Evolutionary conservation across 1,140 invertebrate genomes (phyloP).

Genomic region (Chymomyza costata): DNA sequence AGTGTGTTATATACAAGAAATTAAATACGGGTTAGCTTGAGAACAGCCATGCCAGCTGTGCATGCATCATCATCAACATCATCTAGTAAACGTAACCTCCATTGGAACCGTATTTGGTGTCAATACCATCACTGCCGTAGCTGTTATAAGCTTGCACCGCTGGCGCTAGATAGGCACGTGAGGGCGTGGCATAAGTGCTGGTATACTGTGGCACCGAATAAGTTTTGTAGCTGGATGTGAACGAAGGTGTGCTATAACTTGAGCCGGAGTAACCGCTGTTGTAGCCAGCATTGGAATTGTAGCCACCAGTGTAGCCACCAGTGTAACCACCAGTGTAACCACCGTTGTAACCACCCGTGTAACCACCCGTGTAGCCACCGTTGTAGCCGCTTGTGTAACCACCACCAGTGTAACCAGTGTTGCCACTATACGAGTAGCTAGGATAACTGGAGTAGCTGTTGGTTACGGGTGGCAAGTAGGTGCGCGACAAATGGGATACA

Average conservation of each 20-base stretch:
- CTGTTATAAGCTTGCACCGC: constrained; percentile 24
- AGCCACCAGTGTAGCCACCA: constrained; percentile 8
- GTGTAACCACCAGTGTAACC: constrained; percentile 3
- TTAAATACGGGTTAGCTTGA: too few relatives aligned
- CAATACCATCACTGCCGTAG: constrained; percentile 38
- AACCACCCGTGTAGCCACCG: constrained; percentile 9
- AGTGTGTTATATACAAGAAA: constrained; percentile 1
- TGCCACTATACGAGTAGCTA: constrained; percentile 5
- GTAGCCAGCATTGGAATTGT: constrained; percentile 29
- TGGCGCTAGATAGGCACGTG: constrained; percentile 38
- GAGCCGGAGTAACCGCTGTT: constrained; percentile 10
- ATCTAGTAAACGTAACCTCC: constrained; percentile 64
- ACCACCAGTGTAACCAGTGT: background rate
- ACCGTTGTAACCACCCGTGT: constrained; percentile 44
- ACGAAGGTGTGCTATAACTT: constrained; percentile 10
- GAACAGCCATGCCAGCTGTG: background rate
- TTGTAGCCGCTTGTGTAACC: constrained; percentile 6
- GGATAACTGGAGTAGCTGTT: constrained; percentile 38
- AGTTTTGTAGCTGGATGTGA: constrained; percentile 36
- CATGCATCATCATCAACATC: too few relatives aligned
- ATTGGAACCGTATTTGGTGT: constrained; percentile 60
- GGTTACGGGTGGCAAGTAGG: constrained; percentile 50
- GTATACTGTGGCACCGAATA: constrained; percentile 48
- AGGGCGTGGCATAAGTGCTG: constrained; percentile 43
- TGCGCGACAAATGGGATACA: constrained; percentile 50